Conservation (phyloP, 2,113 vertebrate species). For the Pundamilia nyererei region DNA sequence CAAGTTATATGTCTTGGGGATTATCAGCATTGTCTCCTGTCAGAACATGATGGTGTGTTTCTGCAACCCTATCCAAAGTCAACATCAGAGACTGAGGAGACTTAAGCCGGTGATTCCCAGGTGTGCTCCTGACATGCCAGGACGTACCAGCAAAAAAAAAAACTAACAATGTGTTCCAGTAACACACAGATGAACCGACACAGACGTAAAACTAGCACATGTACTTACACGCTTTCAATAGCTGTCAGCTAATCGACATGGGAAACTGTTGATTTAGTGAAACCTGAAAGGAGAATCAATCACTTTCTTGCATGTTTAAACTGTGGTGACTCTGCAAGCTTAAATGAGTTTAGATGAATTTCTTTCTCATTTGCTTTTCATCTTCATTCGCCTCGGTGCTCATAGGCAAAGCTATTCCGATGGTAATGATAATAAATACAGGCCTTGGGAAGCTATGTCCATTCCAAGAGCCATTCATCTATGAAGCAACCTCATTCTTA, state of each 20-base stretch:
- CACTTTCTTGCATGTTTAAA: background rate
- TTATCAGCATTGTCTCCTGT: background rate
- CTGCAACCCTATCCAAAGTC: background rate
- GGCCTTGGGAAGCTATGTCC: conserved; percentile 75
- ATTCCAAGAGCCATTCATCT: conserved; percentile 66
- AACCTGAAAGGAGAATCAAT: background rate
- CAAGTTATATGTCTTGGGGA: background rate
- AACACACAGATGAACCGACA: background rate
- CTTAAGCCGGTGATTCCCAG: background rate
- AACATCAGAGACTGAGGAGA: background rate
- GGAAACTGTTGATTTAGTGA: conserved; percentile 3
- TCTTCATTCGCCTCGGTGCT: conserved; percentile 35
- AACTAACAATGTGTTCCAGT: background rate
- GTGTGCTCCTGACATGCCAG: background rate
- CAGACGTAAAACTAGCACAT: background rate
- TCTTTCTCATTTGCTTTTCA: background rate
- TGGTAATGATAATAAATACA: conserved; percentile 81
- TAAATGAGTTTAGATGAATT: background rate
- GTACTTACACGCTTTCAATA: background rate
- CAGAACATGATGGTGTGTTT: background rate
- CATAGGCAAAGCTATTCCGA: conserved; percentile 71
- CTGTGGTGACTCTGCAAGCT: background rate
- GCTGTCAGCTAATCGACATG: background rate
- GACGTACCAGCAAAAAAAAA: background rate
- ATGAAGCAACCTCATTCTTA: conserved; percentile 66